Percentiles rank a stretch among this genome's conserved stretches.
phyloP scores from a whole-genome alignment of 1,140 invertebrate species.

The Archivesica marissinica region DNA sequence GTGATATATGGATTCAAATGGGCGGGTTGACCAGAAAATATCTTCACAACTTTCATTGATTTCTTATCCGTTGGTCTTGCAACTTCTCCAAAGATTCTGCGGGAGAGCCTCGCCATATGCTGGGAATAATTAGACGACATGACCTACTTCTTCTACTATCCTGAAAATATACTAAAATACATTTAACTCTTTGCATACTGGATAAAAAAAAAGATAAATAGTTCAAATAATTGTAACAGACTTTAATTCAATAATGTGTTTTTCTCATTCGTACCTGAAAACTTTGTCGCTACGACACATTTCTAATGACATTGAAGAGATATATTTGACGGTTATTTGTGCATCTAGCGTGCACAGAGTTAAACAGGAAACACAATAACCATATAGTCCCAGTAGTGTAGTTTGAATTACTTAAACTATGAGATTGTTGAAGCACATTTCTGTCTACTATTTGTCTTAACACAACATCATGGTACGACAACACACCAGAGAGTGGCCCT shows the following conservation, averaged over 20 bases:
- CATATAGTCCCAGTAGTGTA: too few species aligned
- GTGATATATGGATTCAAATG: constrained; percentile 90
- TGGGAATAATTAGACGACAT: constrained; percentile 87
- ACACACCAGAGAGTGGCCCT: too few species aligned
- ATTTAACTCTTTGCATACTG: not conserved
- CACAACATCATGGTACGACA: too few species aligned
- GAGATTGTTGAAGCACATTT: too few species aligned
- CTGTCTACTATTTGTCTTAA: too few species aligned
- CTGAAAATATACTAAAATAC: not conserved
- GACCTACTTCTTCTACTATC: not conserved
- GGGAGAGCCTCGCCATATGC: constrained; percentile 93
- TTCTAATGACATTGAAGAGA: too few species aligned
- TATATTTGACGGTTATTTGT: too few species aligned
- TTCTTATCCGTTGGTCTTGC: constrained; percentile 86
- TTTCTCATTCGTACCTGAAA: too few species aligned
- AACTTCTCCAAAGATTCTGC: constrained; percentile 96
- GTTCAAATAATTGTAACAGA: not conserved
- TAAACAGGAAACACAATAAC: too few species aligned
- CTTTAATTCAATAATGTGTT: not conserved
- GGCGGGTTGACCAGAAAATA: constrained; percentile 91
- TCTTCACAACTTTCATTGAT: constrained; percentile 89
- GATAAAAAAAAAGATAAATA: not conserved
- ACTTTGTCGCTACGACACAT: too few species aligned
- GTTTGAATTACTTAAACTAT: too few species aligned
- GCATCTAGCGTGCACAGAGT: too few species aligned